A percentile compares a stretch with the other conserved stretches of the same genome.
Conservation (phyloP, 1,140 invertebrate genomes). For the Drosophila nigrodunni region DNA sequence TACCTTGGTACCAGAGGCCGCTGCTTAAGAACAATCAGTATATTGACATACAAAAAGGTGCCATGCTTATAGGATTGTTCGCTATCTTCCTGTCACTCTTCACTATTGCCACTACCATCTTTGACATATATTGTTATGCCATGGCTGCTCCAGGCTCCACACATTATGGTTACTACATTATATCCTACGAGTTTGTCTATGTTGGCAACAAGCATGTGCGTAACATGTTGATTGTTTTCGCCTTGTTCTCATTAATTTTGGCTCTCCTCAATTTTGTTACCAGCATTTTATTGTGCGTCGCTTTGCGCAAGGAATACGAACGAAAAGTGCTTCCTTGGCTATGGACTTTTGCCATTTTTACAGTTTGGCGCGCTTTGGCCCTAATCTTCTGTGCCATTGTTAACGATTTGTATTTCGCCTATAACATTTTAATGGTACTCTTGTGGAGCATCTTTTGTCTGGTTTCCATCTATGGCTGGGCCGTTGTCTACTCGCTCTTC, state of each 20-base stretch:
- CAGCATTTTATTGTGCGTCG: constrained; percentile 92
- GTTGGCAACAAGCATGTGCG: constrained; percentile 95
- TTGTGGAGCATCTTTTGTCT: constrained; percentile 91
- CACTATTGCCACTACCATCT: constrained; percentile 91
- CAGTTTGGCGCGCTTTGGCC: constrained; percentile 90
- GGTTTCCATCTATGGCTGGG: constrained; percentile 92
- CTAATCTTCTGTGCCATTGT: constrained; percentile 94
- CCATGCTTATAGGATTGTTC: constrained; percentile 90
- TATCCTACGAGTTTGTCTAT: constrained; percentile 97
- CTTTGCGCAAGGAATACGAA: constrained; percentile 94
- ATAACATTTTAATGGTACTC: constrained; percentile 94
- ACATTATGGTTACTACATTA: constrained; percentile 96
- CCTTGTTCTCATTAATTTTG: constrained; percentile 92
- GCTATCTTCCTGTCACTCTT: constrained; percentile 92
- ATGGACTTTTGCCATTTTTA: constrained; percentile 92
- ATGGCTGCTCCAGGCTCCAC: constrained; percentile 94
- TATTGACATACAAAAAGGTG: constrained; percentile 91
- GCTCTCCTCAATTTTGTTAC: constrained; percentile 91
- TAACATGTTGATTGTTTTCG: constrained; percentile 93
- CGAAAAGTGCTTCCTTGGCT: constrained; percentile 94
- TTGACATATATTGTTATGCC: constrained; percentile 94
- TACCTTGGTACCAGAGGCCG: constrained; percentile 94
- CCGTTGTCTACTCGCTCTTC: constrained; percentile 95
- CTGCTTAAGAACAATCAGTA: constrained; percentile 91
- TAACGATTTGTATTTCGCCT: constrained; percentile 96